Base-by-base conservation (phyloP, 2,888 invertebrate genomes). In the Pterostichus madidus region DNA sequence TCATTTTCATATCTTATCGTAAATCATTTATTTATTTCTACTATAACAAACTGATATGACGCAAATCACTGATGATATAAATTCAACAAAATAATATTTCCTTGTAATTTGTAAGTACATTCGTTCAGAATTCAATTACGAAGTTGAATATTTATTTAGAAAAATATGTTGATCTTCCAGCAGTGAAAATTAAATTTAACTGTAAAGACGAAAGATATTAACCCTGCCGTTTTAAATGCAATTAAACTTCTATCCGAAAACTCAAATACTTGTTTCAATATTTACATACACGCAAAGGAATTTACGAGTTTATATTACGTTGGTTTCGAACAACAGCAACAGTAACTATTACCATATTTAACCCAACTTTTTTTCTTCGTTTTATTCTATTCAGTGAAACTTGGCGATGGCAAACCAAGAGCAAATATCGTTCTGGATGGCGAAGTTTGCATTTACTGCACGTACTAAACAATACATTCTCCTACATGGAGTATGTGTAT, bases 381-480 rank as follows among this genome's bases (percentile, higher is more conserved):
- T 39, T 39, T 24, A 24, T 39, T 39, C 31, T 24, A 24, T 53
- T 0, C n/a, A 39, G 15, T 5, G 17, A 53, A 53, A 24, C 8
- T 8, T 15, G 24, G 31, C 7, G 24, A 10, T 15, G 15, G 13
- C 5, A 53, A 13, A 53, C 53, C 15, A 53, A 17, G 53, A 17
- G 59, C 31, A 59, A 59, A 59, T 59, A 59, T 11, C 59, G 11
- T 59, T 31, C 59, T 59, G 59, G 59, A 59, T 15, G 59, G 59
- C 31, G 59, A 59, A 59, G 32, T 64, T 64, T 64, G 64, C 35
- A 64, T 64, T 64, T 64, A 35, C 35, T 39, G 64, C 64, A 64
- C 64, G 64, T 64, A 35, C 64, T 64, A 64, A 64, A 64, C 64
- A 64, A 64, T 64, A 64, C 64, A 64, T 64, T 64, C 64, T 64